Percentiles rank a stretch among this genome's conserved stretches.
Conservation (phyloP, 2,113 vertebrate genomes). For the Suncus etruscus region DNA sequence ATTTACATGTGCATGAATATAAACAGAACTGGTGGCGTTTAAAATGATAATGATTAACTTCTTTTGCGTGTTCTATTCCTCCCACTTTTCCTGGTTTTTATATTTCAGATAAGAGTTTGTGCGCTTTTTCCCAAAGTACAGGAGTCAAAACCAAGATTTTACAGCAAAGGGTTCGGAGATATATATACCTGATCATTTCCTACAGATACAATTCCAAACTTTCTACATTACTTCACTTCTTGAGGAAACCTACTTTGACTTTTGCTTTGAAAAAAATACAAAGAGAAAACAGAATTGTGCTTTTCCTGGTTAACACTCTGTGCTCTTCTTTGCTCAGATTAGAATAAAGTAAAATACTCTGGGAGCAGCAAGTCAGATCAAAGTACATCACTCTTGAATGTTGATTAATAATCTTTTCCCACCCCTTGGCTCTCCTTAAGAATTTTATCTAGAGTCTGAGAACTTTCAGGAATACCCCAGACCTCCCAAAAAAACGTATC, state of each 20-base stretch:
- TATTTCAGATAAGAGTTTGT: conserved; percentile 74
- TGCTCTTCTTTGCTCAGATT: not conserved
- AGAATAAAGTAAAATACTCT: not conserved
- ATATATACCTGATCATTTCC: too few species aligned
- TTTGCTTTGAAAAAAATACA: conserved; percentile 4
- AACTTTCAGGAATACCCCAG: too few species aligned
- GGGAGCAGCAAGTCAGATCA: not conserved
- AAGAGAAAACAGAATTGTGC: not conserved
- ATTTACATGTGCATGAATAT: conserved; percentile 84
- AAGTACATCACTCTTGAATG: too few species aligned
- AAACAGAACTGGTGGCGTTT: conserved; percentile 81
- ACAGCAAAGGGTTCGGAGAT: not conserved
- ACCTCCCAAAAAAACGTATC: not conserved
- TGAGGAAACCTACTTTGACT: too few species aligned
- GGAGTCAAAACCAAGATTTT: conserved; percentile 49
- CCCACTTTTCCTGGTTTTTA: conserved; percentile 74
- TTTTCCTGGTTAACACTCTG: not conserved
- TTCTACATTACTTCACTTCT: too few species aligned
- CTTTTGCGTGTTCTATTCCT: conserved; percentile 74
- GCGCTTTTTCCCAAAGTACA: conserved; percentile 70
- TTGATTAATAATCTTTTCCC: too few species aligned
- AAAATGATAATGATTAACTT: conserved; percentile 82
- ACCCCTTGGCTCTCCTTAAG: too few species aligned
- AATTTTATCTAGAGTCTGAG: too few species aligned
- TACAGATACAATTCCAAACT: too few species aligned